phyloP scores from a whole-genome alignment of 1,140 invertebrate genomes.

The Periplaneta americana region DNA sequence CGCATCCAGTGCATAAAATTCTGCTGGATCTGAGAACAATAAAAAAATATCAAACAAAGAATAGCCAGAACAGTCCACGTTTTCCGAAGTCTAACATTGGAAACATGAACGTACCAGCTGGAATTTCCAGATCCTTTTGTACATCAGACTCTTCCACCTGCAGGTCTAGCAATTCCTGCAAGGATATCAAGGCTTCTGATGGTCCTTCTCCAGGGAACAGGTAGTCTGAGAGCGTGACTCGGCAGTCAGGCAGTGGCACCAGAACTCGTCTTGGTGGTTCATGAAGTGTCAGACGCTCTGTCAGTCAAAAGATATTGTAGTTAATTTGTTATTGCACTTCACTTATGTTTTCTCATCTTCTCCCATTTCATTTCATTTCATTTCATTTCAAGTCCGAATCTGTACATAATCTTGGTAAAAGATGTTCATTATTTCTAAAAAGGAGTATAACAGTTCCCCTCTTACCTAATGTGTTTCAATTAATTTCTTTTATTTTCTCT shows the following conservation, averaged over 20 bases:
- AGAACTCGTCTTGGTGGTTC: constrained; percentile 74
- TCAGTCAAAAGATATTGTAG: background rate
- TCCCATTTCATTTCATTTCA: too few relatives aligned
- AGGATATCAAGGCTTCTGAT: constrained; percentile 62
- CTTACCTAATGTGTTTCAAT: too few relatives aligned
- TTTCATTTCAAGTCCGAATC: too few relatives aligned
- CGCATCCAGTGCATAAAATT: constrained; percentile 46
- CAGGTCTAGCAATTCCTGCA: constrained; percentile 68
- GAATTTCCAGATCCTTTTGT: constrained; percentile 54
- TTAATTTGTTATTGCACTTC: too few relatives aligned
- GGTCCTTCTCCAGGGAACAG: constrained; percentile 76
- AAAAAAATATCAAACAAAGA: background rate
- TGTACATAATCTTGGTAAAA: too few relatives aligned
- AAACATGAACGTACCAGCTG: constrained; percentile 9
- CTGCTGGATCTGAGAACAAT: constrained; percentile 49
- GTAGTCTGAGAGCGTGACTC: constrained; percentile 73
- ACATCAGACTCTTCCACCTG: constrained; percentile 58
- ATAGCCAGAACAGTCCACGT: constrained; percentile 9
- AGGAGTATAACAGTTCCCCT: too few relatives aligned
- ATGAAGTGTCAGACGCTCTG: constrained; percentile 43
- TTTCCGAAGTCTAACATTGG: background rate
- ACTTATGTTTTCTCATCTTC: too few relatives aligned
- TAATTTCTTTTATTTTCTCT: too few relatives aligned
- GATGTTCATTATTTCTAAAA: too few relatives aligned
- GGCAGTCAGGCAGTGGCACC: constrained; percentile 54